phyloP scores from a whole-genome alignment of 2,797 vertebrate genomes.

The Bradypodion ventrale region DNA sequence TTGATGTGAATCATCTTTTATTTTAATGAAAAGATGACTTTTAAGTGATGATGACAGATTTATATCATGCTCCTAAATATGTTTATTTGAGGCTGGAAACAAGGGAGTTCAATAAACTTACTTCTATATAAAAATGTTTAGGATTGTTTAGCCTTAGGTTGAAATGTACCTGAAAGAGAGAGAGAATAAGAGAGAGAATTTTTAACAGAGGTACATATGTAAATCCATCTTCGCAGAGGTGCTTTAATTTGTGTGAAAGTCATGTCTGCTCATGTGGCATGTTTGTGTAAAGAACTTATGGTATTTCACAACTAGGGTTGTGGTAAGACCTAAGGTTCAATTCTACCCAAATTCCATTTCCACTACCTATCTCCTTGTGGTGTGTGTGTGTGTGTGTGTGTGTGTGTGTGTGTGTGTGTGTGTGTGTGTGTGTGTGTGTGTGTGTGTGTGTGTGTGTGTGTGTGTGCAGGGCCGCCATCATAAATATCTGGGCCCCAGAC shows the following conservation, averaged over 20 bases:
- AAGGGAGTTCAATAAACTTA: not conserved
- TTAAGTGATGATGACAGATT: not conserved
- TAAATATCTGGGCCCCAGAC: no score
- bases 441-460: no score
- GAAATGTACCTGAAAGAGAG: not conserved
- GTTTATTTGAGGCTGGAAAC: not conserved
- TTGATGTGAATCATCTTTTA: not conserved
- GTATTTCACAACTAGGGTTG: not conserved
- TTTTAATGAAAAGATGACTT: slow-evolving; percentile 23
- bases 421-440: no score
- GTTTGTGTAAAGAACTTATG: not conserved
- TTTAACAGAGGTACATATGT: not conserved
- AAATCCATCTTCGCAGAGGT: not conserved
- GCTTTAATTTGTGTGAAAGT: not conserved
- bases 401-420: no score
- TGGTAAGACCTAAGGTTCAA: not conserved
- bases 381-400: no score
- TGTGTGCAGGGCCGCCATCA: no score
- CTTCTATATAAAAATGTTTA: not conserved
- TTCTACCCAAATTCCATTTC: not conserved
- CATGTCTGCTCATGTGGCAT: not conserved
- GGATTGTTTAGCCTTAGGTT: not conserved
- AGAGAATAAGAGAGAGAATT: no score
- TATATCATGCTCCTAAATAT: not conserved
- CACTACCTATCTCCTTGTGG: not conserved